These are phyloP conservation scores for Tachuris rubrigastra DNA, from an alignment of 2,113 vertebrate species.

Conservation along the genomic window DNA sequence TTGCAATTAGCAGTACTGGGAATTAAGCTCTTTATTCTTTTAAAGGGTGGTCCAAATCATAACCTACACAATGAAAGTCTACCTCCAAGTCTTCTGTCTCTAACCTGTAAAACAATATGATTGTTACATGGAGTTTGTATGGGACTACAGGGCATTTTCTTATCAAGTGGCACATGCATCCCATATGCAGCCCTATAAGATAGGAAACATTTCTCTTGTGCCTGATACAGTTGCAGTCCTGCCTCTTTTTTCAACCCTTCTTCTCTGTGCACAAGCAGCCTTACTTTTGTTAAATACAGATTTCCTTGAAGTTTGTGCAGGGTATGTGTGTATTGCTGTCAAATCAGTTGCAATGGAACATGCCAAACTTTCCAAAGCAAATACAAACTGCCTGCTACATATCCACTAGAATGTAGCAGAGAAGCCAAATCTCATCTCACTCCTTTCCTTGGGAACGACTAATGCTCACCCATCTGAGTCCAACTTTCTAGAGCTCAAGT, in stretches of 20 bases:
- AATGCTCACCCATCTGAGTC: background rate
- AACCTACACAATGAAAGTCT: background rate
- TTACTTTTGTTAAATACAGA: background rate
- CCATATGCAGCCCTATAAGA: background rate
- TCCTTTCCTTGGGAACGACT: background rate
- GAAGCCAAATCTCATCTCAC: background rate
- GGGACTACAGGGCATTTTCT: background rate
- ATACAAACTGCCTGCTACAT: slow-evolving; percentile 22
- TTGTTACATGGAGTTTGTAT: background rate
- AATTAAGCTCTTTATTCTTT: background rate
- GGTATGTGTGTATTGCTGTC: background rate
- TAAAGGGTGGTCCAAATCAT: background rate
- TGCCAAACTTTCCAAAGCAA: slow-evolving; percentile 24
- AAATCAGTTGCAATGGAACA: background rate
- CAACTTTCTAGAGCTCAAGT: background rate
- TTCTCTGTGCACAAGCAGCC: background rate
- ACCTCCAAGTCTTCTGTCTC: background rate
- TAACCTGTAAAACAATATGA: background rate
- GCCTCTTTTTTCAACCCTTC: background rate
- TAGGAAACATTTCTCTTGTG: background rate
- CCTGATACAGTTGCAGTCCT: background rate
- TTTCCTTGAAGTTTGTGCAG: background rate
- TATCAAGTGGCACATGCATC: background rate
- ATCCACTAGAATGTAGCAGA: background rate
- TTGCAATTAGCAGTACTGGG: background rate